phyloP scores from a whole-genome alignment of 2,113 vertebrate species.

The Malurus elegans region DNA sequence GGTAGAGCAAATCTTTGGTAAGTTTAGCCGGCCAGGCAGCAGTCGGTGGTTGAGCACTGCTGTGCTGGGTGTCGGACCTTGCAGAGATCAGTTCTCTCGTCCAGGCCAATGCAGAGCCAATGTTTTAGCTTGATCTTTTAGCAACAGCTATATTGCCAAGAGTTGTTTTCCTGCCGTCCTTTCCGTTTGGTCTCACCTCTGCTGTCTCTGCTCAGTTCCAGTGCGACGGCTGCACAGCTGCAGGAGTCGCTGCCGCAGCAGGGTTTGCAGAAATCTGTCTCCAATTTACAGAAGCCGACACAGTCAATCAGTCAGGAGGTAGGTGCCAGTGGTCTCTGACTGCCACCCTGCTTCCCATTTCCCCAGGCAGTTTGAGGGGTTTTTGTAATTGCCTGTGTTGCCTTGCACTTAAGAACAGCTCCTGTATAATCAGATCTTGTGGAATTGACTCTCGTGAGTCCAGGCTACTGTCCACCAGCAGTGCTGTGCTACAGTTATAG shows the following conservation, averaged over 20 bases:
- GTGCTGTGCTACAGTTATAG: not conserved
- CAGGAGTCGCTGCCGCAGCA: conserved; percentile 96
- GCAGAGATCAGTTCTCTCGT: not conserved
- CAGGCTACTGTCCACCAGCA: not conserved
- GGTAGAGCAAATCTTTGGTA: not conserved
- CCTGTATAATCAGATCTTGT: not conserved
- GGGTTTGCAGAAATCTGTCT: conserved; percentile 99
- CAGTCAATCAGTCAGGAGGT: conserved; percentile 93
- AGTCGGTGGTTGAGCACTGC: not conserved
- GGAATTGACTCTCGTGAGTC: not conserved
- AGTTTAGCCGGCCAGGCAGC: not conserved
- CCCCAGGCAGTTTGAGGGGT: not conserved
- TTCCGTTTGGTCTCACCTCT: not conserved
- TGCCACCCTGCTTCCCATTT: not conserved
- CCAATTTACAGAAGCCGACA: conserved; percentile 97
- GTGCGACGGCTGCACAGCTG: conserved; percentile 92
- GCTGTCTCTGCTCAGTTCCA: conserved; percentile 81
- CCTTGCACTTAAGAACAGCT: not conserved
- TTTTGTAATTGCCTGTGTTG: conserved; percentile 6
- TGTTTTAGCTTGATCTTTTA: not conserved
- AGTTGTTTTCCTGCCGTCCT: not conserved
- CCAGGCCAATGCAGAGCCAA: accelerated
- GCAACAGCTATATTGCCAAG: not conserved
- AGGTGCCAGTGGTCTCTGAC: not conserved
- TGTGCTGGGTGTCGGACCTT: not conserved